A percentile compares a stretch with the other conserved stretches of the same genome.
phyloP scores from a whole-genome alignment of 2,113 vertebrate genomes.

The Machaerirhynchus nigripectus region DNA sequence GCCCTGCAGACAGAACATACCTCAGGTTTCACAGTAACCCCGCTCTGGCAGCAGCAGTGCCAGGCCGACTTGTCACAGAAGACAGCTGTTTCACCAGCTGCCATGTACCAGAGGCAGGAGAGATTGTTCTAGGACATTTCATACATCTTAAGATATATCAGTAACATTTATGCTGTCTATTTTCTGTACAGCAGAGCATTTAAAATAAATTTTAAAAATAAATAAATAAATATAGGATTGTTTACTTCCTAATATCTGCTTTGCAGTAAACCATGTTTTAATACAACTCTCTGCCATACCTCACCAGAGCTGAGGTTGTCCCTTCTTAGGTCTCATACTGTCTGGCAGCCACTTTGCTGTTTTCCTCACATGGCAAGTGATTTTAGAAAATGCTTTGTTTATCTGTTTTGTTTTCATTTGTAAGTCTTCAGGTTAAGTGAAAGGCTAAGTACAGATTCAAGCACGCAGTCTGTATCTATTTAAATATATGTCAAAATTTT shows the following conservation, averaged over 20 bases:
- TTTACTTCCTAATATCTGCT: neutral
- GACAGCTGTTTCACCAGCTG: neutral
- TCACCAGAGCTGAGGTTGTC: neutral
- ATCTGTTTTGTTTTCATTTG: neutral
- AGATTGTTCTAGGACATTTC: neutral
- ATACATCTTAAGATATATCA: neutral
- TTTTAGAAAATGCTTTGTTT: neutral
- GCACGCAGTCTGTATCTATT: neutral
- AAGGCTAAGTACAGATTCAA: constrained; percentile 21
- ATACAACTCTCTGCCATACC: neutral
- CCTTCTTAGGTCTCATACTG: neutral
- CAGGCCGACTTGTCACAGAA: neutral
- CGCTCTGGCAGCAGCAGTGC: neutral
- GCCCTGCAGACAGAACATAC: neutral
- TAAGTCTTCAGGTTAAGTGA: constrained; percentile 31
- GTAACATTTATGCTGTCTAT: neutral
- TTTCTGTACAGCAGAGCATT: neutral
- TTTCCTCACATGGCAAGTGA: neutral
- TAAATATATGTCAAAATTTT: constrained; percentile 26
- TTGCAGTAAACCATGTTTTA: neutral
- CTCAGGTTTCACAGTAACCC: neutral
- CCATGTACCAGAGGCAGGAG: neutral
- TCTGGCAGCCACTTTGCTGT: neutral
- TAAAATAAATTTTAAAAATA: neutral
- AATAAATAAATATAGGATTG: neutral